Base-by-base conservation (phyloP, 1,140 invertebrate genomes). In the Varroa destructor region DNA sequence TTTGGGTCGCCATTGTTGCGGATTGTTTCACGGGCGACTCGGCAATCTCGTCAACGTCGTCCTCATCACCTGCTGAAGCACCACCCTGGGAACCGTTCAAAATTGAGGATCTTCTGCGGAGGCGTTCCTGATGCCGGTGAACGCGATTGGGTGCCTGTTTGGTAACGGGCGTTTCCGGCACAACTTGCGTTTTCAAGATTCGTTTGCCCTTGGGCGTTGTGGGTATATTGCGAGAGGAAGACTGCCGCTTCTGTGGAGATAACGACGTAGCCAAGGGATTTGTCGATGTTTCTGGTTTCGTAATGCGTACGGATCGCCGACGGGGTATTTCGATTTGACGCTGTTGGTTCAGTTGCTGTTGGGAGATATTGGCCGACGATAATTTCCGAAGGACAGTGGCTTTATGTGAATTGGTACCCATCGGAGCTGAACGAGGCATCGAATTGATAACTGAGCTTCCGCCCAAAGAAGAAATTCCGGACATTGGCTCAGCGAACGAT, bases 111-210 rank as follows among this genome's bases (percentile, higher is more conserved):
- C 46, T 40, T 37, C 61, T n/a, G 5, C 61, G 14, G 3, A 67
- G 37, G 1, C 40, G 40, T 8, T 67, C 61, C 61, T 67, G 61
- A 8, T 40, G 14, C 36, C 61, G 61, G 3, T 46, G 61, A 67
- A 67, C 61, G 3, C 61, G 10, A 37, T 37, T 46, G 12, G 61
- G 61, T 12, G 61, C 61, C 36, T 67, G 61, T 40, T 67, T 67
- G 40, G 40, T 37, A 8, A 67, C 61, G 2, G 61, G 61, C 12
- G 61, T 67, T 67, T 67, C 61, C 12, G 61, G 61, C 14, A 67
- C 61, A 46, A 67, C 61, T 40, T 67, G 61, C n/a, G 61, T 67
- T 40, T 67, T 67, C n/a, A 67, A 37, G 46, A 67, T 67, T 2
- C 61, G 40, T 46, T 46, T 40, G 12, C 61, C 61, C 46, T 46